Percentiles rank a stretch among this genome's conserved stretches.
Conservation (phyloP, 2,113 vertebrate species). For the Mungos mungo region DNA sequence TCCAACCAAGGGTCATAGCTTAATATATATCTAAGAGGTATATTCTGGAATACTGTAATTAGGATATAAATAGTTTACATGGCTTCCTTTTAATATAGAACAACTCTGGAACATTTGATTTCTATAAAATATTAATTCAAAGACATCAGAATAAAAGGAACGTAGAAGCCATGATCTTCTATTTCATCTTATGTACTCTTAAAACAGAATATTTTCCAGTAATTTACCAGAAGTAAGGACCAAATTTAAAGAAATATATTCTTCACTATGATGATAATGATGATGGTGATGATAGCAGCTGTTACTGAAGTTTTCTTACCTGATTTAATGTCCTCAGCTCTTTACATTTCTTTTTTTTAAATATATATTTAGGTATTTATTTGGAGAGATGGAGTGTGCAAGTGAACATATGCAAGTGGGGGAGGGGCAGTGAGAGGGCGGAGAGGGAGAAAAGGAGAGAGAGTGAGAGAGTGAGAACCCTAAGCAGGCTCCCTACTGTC, state of each 20-base stretch:
- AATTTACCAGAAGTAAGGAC: background rate
- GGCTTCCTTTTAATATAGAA: background rate
- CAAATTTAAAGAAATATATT: background rate
- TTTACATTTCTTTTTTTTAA: background rate
- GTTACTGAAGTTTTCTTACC: background rate
- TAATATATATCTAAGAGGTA: background rate
- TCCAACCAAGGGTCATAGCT: background rate
- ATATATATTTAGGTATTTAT: background rate
- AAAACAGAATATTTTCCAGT: background rate
- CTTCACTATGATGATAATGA: background rate
- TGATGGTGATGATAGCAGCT: background rate
- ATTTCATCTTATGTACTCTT: background rate
- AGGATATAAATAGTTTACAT: background rate
- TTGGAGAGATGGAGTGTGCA: no score
- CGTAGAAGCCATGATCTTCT: background rate
- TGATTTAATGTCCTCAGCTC: background rate
- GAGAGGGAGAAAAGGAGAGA: no score
- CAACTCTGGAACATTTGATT: background rate
- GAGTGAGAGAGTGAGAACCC: no score
- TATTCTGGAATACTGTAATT: background rate
- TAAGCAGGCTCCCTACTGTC: no score
- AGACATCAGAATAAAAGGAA: background rate
- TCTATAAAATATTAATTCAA: background rate
- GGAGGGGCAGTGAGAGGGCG: no score
- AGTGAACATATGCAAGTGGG: no score